Base-by-base conservation (phyloP, 2,888 invertebrate species). In the Mimas tiliae region DNA sequence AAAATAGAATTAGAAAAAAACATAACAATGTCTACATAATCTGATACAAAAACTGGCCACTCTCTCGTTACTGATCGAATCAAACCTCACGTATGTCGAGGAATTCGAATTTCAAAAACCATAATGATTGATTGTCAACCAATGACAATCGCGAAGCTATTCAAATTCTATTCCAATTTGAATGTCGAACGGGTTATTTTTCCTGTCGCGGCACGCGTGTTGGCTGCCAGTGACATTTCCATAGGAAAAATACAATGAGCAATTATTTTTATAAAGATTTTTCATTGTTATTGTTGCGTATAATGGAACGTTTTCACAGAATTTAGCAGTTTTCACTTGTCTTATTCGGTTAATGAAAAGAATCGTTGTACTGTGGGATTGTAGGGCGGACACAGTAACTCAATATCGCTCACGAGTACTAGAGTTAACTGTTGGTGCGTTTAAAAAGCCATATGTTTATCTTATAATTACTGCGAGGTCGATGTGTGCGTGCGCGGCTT, bases 51-150 rank as follows among this genome's bases (percentile, higher is more conserved):
- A 65, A 66, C 80, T 78, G 78, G 84, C 85, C 78, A 82, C 82
- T 81, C 80, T 79, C 83, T 81, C 76, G 77, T 82, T 74, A 80
- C 84, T 79, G 87, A 89, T 89, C 84, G 72, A 85, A 90, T 90
- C 89, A 81, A 85, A 83, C 82, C 82, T 83, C 86, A 84, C 85
- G 86, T 86, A 85, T 85, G 86, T 82, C 78, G 80, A 79, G 84
- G 89, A 89, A 89, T 89, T 88, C 88, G 84, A 86, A 90, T 88
- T 90, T 91, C 87, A 87, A 91, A 90, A 89, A 89, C 88, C 88
- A 86, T 90, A 90, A 90, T 91, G 90, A 91, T 91, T 91, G 90
- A 91, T 91, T 91, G 91, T 91, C 90, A 90, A 89, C 90, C 88
- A 90, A 88, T 91, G 90, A 91, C 91, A 91, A 90, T 90, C 88